Conservation (phyloP, 1,140 invertebrate genomes). For the Halictus rubicundus region DNA sequence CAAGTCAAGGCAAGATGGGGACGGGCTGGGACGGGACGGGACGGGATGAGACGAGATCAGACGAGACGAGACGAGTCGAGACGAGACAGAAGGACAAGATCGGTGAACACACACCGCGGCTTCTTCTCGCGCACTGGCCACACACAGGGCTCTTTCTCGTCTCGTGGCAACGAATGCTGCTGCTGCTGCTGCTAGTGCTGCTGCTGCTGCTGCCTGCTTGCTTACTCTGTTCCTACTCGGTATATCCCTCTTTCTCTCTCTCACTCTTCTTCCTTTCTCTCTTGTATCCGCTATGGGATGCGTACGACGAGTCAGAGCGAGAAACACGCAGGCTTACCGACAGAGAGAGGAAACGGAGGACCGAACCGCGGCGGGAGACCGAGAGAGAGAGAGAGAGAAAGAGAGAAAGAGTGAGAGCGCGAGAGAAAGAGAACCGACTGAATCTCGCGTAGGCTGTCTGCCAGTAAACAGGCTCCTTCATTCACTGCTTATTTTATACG, state of each 20-base stretch:
- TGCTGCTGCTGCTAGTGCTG: conserved; percentile 28
- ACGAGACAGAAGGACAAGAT: conserved; percentile 57
- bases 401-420: too few relatives aligned
- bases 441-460: conserved; percentile 75
- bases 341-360: conserved; percentile 42
- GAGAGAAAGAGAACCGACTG: conserved; percentile 58
- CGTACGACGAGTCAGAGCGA: conserved; percentile 41
- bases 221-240: conserved; percentile 8
- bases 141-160: conserved; percentile 30
- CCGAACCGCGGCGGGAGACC: conserved; percentile 33
- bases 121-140: conserved; percentile 69
- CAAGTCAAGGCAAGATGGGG: background rate
- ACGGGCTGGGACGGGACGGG: conserved; percentile 3
- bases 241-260: conserved; percentile 14
- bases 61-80: conserved; percentile 4
- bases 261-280: conserved; percentile 5
- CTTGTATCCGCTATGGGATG: conserved; percentile 17
- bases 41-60: background rate
- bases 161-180: conserved; percentile 15
- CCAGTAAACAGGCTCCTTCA: conserved; percentile 78
- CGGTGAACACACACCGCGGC: conserved; percentile 64
- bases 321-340: conserved; percentile 19
- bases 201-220: too few relatives aligned
- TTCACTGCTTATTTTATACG: conserved; percentile 78
- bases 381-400: conserved; percentile 45